Conservation (phyloP, 2,113 vertebrate genomes). For the Marmota flaviventris region DNA sequence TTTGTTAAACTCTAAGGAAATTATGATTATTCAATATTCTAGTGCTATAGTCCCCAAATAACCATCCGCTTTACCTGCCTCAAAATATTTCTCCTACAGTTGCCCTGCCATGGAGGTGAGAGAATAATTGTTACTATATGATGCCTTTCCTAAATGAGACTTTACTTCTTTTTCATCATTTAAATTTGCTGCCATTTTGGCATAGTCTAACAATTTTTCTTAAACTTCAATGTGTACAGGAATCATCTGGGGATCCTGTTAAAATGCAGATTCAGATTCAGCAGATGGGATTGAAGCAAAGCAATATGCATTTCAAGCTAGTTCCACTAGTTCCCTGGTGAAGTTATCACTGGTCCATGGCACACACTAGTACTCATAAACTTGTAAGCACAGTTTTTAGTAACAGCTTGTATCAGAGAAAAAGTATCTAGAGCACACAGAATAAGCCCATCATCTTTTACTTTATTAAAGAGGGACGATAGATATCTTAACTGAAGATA, state of each 20-base stretch:
- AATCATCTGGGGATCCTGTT: background rate
- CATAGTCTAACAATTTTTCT: background rate
- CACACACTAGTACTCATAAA: background rate
- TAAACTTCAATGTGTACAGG: background rate
- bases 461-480: background rate
- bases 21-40: background rate
- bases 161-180: background rate
- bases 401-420: background rate
- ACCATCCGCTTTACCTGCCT: background rate
- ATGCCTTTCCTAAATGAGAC: background rate
- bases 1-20: background rate
- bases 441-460: background rate
- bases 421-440: background rate
- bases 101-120: background rate
- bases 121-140: background rate
- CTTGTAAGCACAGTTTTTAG: background rate
- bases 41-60: background rate
- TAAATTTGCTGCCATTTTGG: background rate
- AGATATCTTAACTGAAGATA: background rate
- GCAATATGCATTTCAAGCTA: background rate
- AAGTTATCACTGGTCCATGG: background rate
- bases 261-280: background rate
- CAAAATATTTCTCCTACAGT: background rate
- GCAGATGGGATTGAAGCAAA: background rate
- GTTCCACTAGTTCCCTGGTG: background rate